Percentiles rank a stretch among this genome's conserved stretches.
Conservation (phyloP, 2,888 invertebrate genomes). For the Drosophila algonquin region DNA sequence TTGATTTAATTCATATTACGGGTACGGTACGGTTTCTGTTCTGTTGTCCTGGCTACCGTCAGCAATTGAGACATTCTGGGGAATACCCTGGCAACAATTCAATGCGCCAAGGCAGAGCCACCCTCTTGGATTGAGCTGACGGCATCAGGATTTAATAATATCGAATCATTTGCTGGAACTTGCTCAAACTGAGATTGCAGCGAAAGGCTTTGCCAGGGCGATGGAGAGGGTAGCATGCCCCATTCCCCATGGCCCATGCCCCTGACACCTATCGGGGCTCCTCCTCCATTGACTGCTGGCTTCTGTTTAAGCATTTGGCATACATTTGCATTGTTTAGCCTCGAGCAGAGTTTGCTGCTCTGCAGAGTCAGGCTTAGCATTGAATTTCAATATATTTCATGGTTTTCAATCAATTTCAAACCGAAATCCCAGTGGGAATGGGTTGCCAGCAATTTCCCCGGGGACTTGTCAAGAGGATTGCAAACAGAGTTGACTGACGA, state of each 20-base stretch:
- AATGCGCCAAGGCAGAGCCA: not conserved
- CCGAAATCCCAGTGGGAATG: slow-evolving; percentile 53
- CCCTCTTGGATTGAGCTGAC: slow-evolving; percentile 17
- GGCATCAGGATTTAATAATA: slow-evolving; percentile 34
- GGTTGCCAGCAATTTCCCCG: slow-evolving; percentile 55
- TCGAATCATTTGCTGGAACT: slow-evolving; percentile 13
- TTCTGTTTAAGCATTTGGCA: slow-evolving; percentile 44
- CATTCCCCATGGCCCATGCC: not conserved
- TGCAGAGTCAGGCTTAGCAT: slow-evolving; percentile 50
- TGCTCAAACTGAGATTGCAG: slow-evolving; percentile 23
- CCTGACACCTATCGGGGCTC: slow-evolving; percentile 25
- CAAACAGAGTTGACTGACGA: slow-evolving; percentile 53
- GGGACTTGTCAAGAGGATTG: slow-evolving; percentile 72
- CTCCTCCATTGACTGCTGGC: slow-evolving; percentile 12
- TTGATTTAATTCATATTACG: slow-evolving; percentile 83
- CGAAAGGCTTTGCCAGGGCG: not conserved
- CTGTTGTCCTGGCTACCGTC: slow-evolving; percentile 58
- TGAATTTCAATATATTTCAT: slow-evolving; percentile 77
- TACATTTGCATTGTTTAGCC: slow-evolving; percentile 39
- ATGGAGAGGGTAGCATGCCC: too few relatives aligned
- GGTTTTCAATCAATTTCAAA: slow-evolving; percentile 77
- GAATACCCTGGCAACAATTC: slow-evolving; percentile 63
- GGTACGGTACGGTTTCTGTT: slow-evolving; percentile 35
- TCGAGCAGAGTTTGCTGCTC: slow-evolving; percentile 1
- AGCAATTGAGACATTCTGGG: slow-evolving; percentile 80